A percentile compares a stretch with the other conserved stretches of the same genome.
phyloP scores from a whole-genome alignment of 2,888 invertebrate species.

The Apamea monoglypha region DNA sequence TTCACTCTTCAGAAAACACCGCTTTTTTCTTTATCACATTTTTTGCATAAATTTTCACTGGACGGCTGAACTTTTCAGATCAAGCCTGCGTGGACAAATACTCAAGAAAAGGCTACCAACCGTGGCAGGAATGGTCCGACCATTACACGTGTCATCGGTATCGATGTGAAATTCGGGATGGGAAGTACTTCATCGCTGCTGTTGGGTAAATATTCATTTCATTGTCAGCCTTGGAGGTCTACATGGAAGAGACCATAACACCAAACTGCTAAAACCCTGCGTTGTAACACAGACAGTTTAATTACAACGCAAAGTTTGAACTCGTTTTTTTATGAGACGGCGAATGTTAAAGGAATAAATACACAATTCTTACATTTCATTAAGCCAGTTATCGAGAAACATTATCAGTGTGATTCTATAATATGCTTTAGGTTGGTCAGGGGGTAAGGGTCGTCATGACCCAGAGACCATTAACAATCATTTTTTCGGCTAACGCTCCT shows the following conservation, averaged over 20 bases:
- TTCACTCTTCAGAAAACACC: neutral
- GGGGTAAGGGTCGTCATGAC: neutral
- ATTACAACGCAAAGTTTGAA: neutral
- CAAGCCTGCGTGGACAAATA: slow-evolving; percentile 89
- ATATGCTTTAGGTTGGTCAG: neutral
- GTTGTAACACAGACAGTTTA: neutral
- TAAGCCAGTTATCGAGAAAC: neutral
- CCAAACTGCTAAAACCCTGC: neutral
- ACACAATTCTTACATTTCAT: neutral
- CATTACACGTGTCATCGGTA: slow-evolving; percentile 88
- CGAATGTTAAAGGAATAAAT: neutral
- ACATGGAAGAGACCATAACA: neutral
- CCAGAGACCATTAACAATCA: neutral
- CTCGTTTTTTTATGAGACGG: too few relatives aligned
- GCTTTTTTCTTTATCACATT: too few relatives aligned
- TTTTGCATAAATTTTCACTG: neutral
- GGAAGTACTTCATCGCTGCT: slow-evolving; percentile 88
- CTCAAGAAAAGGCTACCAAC: slow-evolving; percentile 88
- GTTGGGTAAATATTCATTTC: slow-evolving; percentile 78
- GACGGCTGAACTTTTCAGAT: slow-evolving; percentile 71
- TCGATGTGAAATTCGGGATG: slow-evolving; percentile 87
- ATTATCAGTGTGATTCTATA: neutral
- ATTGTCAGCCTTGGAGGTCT: neutral
- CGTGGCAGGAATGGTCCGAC: slow-evolving; percentile 89
- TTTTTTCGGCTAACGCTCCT: neutral